A percentile compares a stretch with the other conserved stretches of the same genome.
Conservation (phyloP, 1,140 invertebrate species). For the Pogonomyrmex barbatus region DNA sequence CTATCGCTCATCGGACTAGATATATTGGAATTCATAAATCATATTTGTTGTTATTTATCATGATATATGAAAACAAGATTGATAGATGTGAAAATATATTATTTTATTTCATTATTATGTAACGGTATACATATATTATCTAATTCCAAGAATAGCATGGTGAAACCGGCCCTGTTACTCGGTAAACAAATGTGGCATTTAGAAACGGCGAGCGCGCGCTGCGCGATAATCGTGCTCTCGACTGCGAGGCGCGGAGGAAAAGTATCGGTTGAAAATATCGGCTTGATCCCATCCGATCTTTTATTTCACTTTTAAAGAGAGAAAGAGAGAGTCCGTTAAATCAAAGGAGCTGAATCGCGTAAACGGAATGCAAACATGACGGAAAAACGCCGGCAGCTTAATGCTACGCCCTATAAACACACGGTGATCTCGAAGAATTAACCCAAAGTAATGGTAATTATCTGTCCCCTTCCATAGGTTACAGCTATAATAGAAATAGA, state of each 20-base stretch:
- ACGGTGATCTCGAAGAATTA: not conserved
- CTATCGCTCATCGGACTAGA: not conserved
- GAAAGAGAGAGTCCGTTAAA: not conserved
- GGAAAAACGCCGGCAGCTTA: conserved; percentile 30
- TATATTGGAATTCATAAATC: not conserved
- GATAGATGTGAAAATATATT: not conserved
- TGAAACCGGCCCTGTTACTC: conserved; percentile 25
- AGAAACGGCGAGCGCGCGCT: conserved; percentile 8
- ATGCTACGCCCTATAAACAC: not conserved
- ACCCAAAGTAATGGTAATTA: not conserved
- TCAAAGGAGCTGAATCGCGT: not conserved
- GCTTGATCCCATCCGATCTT: conserved; percentile 9
- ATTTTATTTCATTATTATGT: not conserved
- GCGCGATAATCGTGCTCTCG: conserved; percentile 39
- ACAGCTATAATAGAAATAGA: not conserved
- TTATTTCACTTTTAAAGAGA: conserved; percentile 15
- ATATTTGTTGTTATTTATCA: not conserved
- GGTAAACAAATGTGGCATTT: conserved; percentile 56
- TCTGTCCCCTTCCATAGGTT: not conserved
- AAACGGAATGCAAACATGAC: conserved; percentile 17
- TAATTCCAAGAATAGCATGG: not conserved
- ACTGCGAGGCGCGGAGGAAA: conserved; percentile 2
- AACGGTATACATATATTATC: not conserved
- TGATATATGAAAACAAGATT: not conserved
- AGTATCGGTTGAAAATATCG: conserved; percentile 40